Conservation (phyloP, 2,797 vertebrate genomes). For the Notamacropus eugenii region DNA sequence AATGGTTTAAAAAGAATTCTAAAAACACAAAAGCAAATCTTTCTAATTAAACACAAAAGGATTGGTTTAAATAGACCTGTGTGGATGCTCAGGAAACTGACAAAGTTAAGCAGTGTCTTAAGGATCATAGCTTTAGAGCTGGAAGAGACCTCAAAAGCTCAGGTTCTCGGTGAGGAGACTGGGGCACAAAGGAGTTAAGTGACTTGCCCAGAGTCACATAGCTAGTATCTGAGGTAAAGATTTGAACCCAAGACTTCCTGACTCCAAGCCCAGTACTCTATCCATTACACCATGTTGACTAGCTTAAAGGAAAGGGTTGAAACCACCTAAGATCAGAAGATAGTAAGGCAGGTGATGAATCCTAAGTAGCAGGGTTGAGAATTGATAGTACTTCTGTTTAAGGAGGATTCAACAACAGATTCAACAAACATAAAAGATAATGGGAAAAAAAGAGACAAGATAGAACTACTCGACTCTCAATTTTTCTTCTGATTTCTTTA, state of each 20-base stretch:
- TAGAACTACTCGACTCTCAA: not conserved
- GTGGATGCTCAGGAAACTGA: not conserved
- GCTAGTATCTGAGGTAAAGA: not conserved
- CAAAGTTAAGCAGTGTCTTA: not conserved
- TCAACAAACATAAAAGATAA: not conserved
- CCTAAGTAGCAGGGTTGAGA: not conserved
- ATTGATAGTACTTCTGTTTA: not conserved
- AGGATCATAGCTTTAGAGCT: not conserved
- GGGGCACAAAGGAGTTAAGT: not conserved
- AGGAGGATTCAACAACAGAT: not conserved
- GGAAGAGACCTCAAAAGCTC: not conserved
- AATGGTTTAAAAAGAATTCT: not conserved
- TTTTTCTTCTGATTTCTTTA: not conserved
- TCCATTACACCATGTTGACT: not conserved
- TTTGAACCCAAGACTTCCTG: not conserved
- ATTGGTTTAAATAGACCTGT: not conserved
- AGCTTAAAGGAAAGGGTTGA: not conserved
- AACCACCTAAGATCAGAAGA: not conserved
- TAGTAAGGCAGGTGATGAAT: not conserved
- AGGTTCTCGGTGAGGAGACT: not conserved
- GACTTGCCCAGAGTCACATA: not conserved
- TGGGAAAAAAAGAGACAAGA: not conserved
- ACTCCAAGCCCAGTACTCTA: not conserved
- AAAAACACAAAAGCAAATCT: not conserved
- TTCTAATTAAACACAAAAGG: not conserved